A percentile compares a stretch with the other conserved stretches of the same genome.
phyloP scores from a whole-genome alignment of 2,797 vertebrate species.

The Macrochelys suwanniensis region DNA sequence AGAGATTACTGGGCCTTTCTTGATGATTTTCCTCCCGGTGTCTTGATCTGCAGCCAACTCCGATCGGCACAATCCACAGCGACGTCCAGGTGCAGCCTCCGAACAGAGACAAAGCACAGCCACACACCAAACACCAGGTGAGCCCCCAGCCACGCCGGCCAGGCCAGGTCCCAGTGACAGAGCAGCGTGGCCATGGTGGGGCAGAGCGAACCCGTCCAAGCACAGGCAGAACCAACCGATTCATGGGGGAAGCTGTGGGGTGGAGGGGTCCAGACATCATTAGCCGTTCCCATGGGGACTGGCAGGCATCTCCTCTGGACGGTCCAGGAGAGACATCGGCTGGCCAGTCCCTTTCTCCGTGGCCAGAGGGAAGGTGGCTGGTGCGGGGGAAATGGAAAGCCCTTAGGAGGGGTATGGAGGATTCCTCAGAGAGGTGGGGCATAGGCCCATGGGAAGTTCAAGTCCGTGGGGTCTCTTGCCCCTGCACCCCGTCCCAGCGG shows the following conservation, averaged over 20 bases:
- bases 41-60: conserved; percentile 88
- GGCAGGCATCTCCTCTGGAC: not conserved
- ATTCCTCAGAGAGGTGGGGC: too few relatives aligned
- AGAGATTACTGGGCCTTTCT: not conserved
- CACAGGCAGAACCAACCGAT: conserved; percentile 48
- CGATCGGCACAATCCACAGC: conserved; percentile 94
- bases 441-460: not conserved
- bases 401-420: not conserved
- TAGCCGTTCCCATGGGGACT: not conserved
- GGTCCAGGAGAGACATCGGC: not conserved
- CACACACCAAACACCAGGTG: conserved; percentile 97
- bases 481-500: not conserved
- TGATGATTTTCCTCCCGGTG: not conserved
- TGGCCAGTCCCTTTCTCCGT: not conserved
- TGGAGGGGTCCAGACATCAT: not conserved
- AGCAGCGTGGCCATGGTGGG: not conserved
- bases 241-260: rapidly evolving
- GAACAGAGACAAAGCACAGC: conserved; percentile 93
- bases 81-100: conserved; percentile 91
- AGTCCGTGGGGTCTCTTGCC: not conserved
- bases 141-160: not conserved
- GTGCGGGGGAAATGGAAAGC: not conserved
- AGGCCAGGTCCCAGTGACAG: not conserved
- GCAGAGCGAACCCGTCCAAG: not conserved
- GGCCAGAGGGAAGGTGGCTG: not conserved